Conservation (phyloP, 2,797 vertebrate genomes). For the Danio choprae region DNA sequence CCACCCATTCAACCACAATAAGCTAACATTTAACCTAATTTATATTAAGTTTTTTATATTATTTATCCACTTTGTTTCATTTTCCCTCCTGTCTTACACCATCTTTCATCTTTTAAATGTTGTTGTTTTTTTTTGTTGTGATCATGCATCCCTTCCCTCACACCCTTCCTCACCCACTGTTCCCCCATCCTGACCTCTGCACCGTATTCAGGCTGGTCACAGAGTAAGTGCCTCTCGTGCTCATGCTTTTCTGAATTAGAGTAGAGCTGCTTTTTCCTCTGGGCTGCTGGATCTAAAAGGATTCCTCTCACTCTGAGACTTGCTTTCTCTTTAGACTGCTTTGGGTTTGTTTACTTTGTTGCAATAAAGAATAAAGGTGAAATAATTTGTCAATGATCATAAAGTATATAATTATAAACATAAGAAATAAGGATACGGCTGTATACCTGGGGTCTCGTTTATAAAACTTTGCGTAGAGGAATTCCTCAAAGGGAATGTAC, state of each 20-base stretch:
- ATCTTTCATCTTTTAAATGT: slow-evolving; percentile 68
- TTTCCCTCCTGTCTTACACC: slow-evolving; percentile 74
- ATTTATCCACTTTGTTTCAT: slow-evolving; percentile 77
- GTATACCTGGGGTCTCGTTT: too few relatives aligned
- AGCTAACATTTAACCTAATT: slow-evolving; percentile 46
- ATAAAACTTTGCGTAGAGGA: too few relatives aligned
- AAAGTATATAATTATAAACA: not conserved
- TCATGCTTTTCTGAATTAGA: slow-evolving; percentile 71
- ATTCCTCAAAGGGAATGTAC: too few relatives aligned
- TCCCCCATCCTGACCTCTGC: slow-evolving; percentile 78
- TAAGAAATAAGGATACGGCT: not conserved
- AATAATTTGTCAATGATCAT: not conserved
- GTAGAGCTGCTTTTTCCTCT: slow-evolving; percentile 36
- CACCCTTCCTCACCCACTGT: slow-evolving; percentile 76
- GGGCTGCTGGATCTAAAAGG: slow-evolving; percentile 40
- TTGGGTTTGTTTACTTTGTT: not conserved
- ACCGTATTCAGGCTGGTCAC: slow-evolving; percentile 94
- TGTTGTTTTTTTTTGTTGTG: slow-evolving; percentile 71
- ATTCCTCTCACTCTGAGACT: slow-evolving; percentile 1
- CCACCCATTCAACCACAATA: slow-evolving; percentile 30
- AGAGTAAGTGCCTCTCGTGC: slow-evolving; percentile 92
- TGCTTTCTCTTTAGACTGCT: not conserved
- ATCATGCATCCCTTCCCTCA: slow-evolving; percentile 76
- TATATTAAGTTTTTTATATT: slow-evolving; percentile 63
- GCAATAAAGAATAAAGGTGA: not conserved